phyloP scores from a whole-genome alignment of 2,797 vertebrate genomes.

The Lagorchestes hirsutus region DNA sequence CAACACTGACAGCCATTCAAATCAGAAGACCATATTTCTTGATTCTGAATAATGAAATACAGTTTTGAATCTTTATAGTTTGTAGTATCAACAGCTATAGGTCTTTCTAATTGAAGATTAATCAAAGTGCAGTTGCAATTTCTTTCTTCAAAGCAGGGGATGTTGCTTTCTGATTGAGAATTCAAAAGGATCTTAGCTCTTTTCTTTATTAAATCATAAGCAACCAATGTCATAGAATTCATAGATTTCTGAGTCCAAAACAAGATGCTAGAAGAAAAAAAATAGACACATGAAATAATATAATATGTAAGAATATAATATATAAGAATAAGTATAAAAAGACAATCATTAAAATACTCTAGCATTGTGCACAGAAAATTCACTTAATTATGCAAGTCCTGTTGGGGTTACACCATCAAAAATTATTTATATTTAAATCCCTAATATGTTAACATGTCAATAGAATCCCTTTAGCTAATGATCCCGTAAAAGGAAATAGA shows the following conservation, averaged over 20 bases:
- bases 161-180: background rate
- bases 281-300: background rate
- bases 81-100: background rate
- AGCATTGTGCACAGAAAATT: background rate
- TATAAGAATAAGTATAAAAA: background rate
- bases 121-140: conserved; percentile 32
- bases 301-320: background rate
- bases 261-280: background rate
- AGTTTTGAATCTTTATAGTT: background rate
- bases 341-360: background rate
- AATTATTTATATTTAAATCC: background rate
- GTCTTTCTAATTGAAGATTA: background rate
- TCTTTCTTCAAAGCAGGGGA: background rate
- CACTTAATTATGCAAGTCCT: background rate
- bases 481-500: background rate
- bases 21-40: conserved; percentile 40
- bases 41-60: conserved; percentile 6
- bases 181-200: background rate
- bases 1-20: conserved; percentile 19
- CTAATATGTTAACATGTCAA: background rate
- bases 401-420: background rate
- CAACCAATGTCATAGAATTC: background rate
- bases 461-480: background rate
- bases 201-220: conserved; percentile 27
- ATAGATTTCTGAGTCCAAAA: conserved; percentile 18